Conservation (phyloP, 2,113 vertebrate species). For the Leucoraja erinaceus region DNA sequence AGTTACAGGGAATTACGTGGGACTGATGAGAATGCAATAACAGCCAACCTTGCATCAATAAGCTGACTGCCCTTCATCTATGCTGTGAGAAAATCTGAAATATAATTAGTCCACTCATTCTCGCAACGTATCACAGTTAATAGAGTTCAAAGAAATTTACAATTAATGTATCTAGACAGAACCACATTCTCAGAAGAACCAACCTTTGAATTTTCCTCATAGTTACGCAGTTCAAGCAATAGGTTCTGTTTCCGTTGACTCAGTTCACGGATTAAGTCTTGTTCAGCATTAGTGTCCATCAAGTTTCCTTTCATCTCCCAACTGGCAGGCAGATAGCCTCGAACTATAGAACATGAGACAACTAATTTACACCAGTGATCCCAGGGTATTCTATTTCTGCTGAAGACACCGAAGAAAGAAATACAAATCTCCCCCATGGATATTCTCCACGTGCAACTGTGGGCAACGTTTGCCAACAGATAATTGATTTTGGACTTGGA, state of each 20-base stretch:
- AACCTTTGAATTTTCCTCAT: conserved; percentile 86
- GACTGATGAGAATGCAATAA: no score
- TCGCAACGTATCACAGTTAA: not conserved
- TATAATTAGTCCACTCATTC: not conserved
- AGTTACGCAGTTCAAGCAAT: conserved; percentile 85
- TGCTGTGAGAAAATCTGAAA: no score
- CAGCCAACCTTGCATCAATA: no score
- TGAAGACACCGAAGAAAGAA: not conserved
- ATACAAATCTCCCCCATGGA: not conserved
- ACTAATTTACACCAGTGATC: not conserved
- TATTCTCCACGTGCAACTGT: not conserved
- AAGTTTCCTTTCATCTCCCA: conserved; percentile 80
- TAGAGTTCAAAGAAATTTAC: not conserved
- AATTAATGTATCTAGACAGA: not conserved
- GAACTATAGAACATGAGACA: conserved; percentile 58
- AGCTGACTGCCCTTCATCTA: no score
- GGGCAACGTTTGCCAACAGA: not conserved
- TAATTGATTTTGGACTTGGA: no score
- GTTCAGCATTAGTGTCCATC: conserved; percentile 79
- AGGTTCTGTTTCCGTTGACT: conserved; percentile 91
- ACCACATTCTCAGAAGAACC: no score
- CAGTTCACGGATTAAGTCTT: conserved; percentile 86
- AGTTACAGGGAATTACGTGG: no score
- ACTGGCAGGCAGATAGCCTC: conserved; percentile 83
- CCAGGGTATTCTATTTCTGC: not conserved